A percentile compares a stretch with the other conserved stretches of the same genome.
Evolutionary conservation across 1,140 invertebrate species (phyloP).

Genomic region (Nixonia krombeini): DNA sequence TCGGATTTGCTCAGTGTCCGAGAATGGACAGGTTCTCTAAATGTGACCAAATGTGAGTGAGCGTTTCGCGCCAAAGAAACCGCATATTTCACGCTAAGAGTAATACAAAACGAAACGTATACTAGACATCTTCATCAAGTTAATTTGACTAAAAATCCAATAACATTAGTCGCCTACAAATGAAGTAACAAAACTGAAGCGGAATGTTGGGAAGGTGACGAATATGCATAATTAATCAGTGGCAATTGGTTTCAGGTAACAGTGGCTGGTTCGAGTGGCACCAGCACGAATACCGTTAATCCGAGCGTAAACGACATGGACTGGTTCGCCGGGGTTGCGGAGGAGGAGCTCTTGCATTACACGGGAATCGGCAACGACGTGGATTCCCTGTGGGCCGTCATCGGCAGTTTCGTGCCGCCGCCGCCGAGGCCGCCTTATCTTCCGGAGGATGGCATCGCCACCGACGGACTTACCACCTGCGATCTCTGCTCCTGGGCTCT

Average conservation of each 20-base stretch:
- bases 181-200: too few relatives aligned
- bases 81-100: too few relatives aligned
- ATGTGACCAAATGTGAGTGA: too few relatives aligned
- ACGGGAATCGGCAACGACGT: conserved; percentile 75
- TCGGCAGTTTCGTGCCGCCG: conserved; percentile 77
- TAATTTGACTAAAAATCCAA: too few relatives aligned
- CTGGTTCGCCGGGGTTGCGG: conserved; percentile 74
- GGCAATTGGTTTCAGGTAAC: conserved; percentile 55
- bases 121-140: too few relatives aligned
- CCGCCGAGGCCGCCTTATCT: conserved; percentile 77
- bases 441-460: conserved; percentile 73
- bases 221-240: neutral
- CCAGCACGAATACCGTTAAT: conserved; percentile 63
- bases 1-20: too few relatives aligned
- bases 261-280: conserved; percentile 58
- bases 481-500: conserved; percentile 81
- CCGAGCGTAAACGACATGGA: conserved; percentile 71
- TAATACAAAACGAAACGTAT: too few relatives aligned
- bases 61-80: too few relatives aligned
- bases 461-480: conserved; percentile 80
- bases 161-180: too few relatives aligned
- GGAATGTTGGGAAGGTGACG: too few relatives aligned
- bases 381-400: conserved; percentile 77
- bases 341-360: conserved; percentile 75
- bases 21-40: too few relatives aligned